Percentiles rank a stretch among this genome's conserved stretches.
These are phyloP conservation scores for Corvus cornix DNA, from an alignment of 2,113 vertebrate genomes.

Conservation along the genomic window DNA sequence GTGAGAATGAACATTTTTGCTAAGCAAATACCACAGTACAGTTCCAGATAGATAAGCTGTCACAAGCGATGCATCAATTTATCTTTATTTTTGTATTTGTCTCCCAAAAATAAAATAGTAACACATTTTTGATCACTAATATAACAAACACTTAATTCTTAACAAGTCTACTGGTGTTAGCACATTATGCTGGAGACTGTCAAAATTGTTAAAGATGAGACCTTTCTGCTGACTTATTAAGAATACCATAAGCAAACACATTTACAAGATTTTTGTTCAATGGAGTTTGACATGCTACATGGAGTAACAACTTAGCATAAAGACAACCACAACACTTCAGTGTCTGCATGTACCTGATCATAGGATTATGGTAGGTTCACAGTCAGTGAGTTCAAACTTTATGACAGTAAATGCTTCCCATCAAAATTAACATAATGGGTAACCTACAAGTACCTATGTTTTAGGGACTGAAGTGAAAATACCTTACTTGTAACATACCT, in stretches of 20 bases:
- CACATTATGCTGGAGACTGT: neutral
- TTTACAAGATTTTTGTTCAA: neutral
- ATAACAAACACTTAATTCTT: neutral
- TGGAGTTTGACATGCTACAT: fast-evolving
- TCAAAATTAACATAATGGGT: neutral
- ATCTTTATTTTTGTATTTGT: neutral
- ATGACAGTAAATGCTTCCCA: neutral
- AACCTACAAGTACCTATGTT: neutral
- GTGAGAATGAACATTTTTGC: neutral
- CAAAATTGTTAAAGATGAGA: neutral
- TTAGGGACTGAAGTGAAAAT: neutral
- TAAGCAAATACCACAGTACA: neutral
- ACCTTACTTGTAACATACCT: neutral
- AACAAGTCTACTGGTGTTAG: neutral
- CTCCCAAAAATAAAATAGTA: neutral
- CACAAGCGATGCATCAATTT: neutral
- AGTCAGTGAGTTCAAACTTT: neutral
- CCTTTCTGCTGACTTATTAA: neutral
- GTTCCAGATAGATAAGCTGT: neutral
- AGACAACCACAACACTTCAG: neutral
- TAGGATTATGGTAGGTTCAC: neutral
- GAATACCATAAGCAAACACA: neutral
- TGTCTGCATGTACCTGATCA: neutral
- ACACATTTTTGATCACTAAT: neutral
- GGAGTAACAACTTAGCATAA: neutral